phyloP scores from a whole-genome alignment of 2,113 vertebrate species.

The Scomber scombrus region DNA sequence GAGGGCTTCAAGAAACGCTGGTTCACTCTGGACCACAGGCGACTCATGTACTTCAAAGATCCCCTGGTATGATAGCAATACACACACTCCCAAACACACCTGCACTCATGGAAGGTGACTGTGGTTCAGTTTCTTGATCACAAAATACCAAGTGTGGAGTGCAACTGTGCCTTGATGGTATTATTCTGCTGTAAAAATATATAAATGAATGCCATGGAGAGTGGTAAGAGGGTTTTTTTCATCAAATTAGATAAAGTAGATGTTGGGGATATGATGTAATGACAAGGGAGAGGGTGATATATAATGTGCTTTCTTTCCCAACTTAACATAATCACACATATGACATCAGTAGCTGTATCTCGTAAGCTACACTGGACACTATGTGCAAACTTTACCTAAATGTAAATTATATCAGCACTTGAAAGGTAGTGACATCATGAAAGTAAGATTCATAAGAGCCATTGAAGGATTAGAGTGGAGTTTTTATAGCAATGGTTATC shows the following conservation, averaged over 20 bases:
- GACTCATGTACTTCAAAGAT: constrained; percentile 95
- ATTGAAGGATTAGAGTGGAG: background rate
- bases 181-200: background rate
- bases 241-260: too few species aligned
- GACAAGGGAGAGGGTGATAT: too few species aligned
- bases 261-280: too few species aligned
- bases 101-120: constrained; percentile 5
- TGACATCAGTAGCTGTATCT: too few species aligned
- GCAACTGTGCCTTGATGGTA: background rate
- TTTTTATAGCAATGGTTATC: constrained; percentile 16
- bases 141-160: background rate
- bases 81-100: background rate
- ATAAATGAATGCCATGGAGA: background rate
- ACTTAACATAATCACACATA: too few species aligned
- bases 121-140: background rate
- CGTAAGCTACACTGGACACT: background rate
- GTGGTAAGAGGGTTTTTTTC: background rate
- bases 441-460: background rate
- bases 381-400: background rate
- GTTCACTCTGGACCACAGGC: constrained; percentile 92
- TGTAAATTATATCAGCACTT: background rate
- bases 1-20: constrained; percentile 96
- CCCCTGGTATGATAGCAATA: constrained; percentile 86
- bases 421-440: background rate
- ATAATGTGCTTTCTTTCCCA: too few species aligned